Base-by-base conservation (phyloP, 2,888 invertebrate genomes). In the Agrochola litura region DNA sequence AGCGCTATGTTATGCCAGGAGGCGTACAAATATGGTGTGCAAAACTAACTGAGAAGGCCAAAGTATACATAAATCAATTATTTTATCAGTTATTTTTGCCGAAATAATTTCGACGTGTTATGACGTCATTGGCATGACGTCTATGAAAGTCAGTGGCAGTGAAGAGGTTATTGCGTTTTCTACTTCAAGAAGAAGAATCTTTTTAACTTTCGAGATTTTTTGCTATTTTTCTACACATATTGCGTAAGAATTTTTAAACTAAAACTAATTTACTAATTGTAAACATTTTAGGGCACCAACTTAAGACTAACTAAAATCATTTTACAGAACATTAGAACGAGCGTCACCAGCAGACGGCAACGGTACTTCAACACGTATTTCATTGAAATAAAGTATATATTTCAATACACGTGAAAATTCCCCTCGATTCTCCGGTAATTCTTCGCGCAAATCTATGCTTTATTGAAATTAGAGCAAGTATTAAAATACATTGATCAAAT, bases 231-330 rank as follows among this genome's bases (percentile, higher is more conserved):
- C 64, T 69, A 69, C 64, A 71, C 61, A 58, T 37, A 16, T 25
- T 81, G 49, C 64, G 54, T n/a, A 22, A 49, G 8, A 58, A 43
- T 5, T 25, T 37, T 67, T 22, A 46, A 73, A 73, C 12, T 61
- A 67, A 56, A 22, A 46, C 52, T 22, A 76, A 83, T 83, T 61
- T 80, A 76, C 71, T 72, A 65, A 52, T 41, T 56, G 83, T 83
- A 80, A 80, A 84, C 76, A 80, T 69, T 64, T 46, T 30, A 30
- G 56, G 14, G 43, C 41, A 68, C 56, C 76, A 41, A 56, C 37
- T 66, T 61, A 37, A 37, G 8, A 14, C 22, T 60, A n/a, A 71
- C 37, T 43, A 37, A 68, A 76, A 25, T 30, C 46, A 46, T 58
- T 54, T 63, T 66, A 58, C 30, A 71, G 46, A 60, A 73, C 25